Conservation (phyloP, 1,140 invertebrate species). For the Spodoptera litura region DNA sequence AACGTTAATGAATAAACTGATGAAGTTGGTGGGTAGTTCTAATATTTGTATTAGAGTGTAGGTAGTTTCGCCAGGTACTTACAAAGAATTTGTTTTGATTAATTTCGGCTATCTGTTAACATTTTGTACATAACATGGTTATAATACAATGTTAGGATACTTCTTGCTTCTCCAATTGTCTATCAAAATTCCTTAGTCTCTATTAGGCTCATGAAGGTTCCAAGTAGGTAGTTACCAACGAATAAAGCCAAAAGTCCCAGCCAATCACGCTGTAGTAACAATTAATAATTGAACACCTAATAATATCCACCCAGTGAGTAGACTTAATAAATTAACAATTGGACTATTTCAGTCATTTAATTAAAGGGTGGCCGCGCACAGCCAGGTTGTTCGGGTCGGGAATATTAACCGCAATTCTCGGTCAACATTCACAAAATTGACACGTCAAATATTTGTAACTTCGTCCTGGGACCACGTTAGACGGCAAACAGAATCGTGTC, state of each 20-base stretch:
- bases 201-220: too few relatives aligned
- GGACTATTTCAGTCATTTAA: slow-evolving; percentile 84
- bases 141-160: too few relatives aligned
- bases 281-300: slow-evolving; percentile 60
- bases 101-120: too few relatives aligned
- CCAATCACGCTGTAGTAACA: slow-evolving; percentile 23
- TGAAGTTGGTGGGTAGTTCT: slow-evolving; percentile 9
- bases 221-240: too few relatives aligned
- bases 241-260: background rate
- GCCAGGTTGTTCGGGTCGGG: slow-evolving; percentile 76
- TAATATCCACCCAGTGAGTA: slow-evolving; percentile 57
- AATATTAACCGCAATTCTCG: slow-evolving; percentile 85
- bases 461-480: slow-evolving; percentile 85
- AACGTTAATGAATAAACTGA: slow-evolving; percentile 31
- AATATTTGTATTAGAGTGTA: background rate
- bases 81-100: too few relatives aligned
- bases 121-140: too few relatives aligned
- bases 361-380: slow-evolving; percentile 80
- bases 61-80: background rate
- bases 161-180: too few relatives aligned
- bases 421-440: slow-evolving; percentile 86
- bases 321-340: slow-evolving; percentile 77
- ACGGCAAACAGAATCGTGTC: slow-evolving; percentile 85
- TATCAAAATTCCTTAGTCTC: too few relatives aligned
- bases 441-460: slow-evolving; percentile 86